Conservation (phyloP, 2,888 invertebrate species). For the Orthosia incerta region DNA sequence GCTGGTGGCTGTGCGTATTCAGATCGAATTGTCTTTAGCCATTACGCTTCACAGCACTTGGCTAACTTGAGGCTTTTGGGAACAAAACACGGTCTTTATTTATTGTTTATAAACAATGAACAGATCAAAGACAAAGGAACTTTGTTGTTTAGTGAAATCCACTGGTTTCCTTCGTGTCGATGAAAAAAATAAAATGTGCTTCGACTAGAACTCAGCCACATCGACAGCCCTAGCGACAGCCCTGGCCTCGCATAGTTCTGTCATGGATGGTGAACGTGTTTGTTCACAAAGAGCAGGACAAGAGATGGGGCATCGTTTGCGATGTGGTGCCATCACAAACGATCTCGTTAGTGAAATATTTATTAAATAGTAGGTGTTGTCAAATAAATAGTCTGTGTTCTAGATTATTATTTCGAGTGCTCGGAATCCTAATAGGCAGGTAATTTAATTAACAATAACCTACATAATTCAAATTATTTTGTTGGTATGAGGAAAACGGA, state of each 20-base stretch:
- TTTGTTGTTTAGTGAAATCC: neutral
- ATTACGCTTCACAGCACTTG: conserved; percentile 28
- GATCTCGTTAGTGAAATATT: neutral
- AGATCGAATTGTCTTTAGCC: conserved; percentile 26
- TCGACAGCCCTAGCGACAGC: no score
- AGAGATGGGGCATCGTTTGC: no score
- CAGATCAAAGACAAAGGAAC: neutral
- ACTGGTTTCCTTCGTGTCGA: neutral
- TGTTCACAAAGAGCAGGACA: no score
- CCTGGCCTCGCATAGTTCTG: no score
- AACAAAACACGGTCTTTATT: neutral
- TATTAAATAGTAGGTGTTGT: neutral
- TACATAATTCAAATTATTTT: no score
- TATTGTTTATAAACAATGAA: neutral
- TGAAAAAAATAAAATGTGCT: no score
- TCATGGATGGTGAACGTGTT: no score
- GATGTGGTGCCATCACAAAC: no score
- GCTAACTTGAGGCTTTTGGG: neutral
- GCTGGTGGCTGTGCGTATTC: conserved; percentile 41
- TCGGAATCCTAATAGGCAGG: conserved; percentile 23
- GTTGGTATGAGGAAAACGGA: no score
- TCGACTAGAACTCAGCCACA: no score
- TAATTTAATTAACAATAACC: conserved; percentile 30
- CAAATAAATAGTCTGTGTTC: conserved; percentile 1
- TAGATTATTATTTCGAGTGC: neutral